Conservation (phyloP, 2,888 invertebrate species). For the Drosophila barbarae region DNA sequence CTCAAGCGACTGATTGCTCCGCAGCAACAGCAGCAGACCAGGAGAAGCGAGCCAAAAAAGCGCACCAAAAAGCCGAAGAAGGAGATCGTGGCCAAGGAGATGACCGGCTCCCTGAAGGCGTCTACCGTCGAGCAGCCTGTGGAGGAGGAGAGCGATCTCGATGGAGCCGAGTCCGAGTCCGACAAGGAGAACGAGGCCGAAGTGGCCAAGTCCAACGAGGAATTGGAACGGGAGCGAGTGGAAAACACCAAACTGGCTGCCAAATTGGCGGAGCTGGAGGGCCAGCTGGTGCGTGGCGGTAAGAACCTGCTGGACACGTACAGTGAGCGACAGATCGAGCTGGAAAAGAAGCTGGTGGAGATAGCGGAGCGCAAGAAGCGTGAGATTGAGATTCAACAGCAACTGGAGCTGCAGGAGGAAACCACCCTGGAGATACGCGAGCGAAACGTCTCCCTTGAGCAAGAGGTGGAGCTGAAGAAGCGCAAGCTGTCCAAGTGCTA, state of each 20-base stretch:
- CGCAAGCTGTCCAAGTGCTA: slow-evolving; percentile 94
- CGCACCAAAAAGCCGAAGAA: slow-evolving; percentile 73
- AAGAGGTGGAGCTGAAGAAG: slow-evolving; percentile 98
- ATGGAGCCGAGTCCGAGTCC: slow-evolving; percentile 71
- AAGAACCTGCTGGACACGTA: slow-evolving; percentile 97
- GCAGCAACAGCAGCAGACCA: slow-evolving; percentile 78
- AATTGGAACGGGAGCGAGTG: slow-evolving; percentile 85
- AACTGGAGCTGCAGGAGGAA: slow-evolving; percentile 95
- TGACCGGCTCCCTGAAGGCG: slow-evolving; percentile 55
- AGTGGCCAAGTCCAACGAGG: slow-evolving; percentile 75
- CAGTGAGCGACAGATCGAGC: slow-evolving; percentile 93
- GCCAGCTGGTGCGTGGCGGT: slow-evolving; percentile 95
- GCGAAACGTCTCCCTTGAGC: slow-evolving; percentile 94
- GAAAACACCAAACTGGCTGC: slow-evolving; percentile 88
- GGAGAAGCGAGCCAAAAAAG: slow-evolving; percentile 63
- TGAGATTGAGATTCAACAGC: slow-evolving; percentile 94
- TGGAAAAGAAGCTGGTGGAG: slow-evolving; percentile 91
- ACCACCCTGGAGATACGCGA: slow-evolving; percentile 93
- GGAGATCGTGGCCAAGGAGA: slow-evolving; percentile 65
- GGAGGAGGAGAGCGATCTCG: slow-evolving; percentile 75
- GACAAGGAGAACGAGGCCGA: slow-evolving; percentile 77
- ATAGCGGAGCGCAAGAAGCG: slow-evolving; percentile 89
- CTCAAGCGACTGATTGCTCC: slow-evolving; percentile 81
- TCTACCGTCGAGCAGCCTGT: slow-evolving; percentile 35
- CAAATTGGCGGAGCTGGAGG: slow-evolving; percentile 92